A percentile compares a stretch with the other conserved stretches of the same genome.
Conservation (phyloP, 2,113 vertebrate genomes). For the Platysteira castanea region DNA sequence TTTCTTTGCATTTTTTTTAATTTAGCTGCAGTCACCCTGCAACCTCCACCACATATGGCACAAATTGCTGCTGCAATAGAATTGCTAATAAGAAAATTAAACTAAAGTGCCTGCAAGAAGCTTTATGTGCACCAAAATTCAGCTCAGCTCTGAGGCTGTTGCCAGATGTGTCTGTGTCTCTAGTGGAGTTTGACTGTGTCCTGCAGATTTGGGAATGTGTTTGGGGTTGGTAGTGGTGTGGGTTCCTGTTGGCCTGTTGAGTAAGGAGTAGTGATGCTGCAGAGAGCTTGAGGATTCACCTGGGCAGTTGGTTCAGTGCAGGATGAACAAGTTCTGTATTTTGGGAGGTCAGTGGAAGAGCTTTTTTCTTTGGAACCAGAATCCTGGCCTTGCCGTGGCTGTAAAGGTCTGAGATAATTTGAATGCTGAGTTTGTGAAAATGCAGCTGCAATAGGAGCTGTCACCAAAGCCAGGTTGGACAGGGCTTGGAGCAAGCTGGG, state of each 20-base stretch:
- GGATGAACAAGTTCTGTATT: neutral
- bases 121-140: neutral
- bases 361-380: neutral
- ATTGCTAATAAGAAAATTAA: neutral
- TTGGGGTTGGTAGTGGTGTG: no score
- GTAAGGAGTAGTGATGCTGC: neutral
- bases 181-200: neutral
- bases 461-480: neutral
- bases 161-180: neutral
- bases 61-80: neutral
- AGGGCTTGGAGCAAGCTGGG: neutral
- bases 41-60: neutral
- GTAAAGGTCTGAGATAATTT: neutral
- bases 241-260: neutral
- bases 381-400: neutral
- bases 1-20: neutral
- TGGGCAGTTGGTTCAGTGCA: neutral
- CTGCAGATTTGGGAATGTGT: neutral
- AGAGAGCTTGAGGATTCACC: neutral
- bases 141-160: accelerated
- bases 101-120: neutral
- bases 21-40: neutral
- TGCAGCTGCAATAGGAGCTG: neutral
- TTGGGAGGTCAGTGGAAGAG: neutral
- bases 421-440: neutral